phyloP scores from a whole-genome alignment of 2,797 vertebrate species.

The Bradypus variegatus region DNA sequence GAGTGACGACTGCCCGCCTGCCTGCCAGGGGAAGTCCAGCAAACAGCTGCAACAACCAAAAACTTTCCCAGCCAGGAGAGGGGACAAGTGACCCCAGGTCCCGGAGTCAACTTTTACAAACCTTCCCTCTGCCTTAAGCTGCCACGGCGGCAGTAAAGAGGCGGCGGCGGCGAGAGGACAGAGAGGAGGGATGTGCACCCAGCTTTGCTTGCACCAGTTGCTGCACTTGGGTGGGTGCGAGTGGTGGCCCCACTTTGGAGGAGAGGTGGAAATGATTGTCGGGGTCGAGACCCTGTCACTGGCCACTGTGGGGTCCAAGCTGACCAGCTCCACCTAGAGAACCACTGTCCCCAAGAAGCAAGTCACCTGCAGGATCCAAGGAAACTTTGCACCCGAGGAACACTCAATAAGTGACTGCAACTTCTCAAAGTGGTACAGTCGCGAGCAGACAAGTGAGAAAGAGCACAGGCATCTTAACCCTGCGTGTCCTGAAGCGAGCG shows the following conservation, averaged over 20 bases:
- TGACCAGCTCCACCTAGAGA: constrained; percentile 33
- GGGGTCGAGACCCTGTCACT: constrained; percentile 29
- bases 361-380: constrained; percentile 22
- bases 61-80: constrained; percentile 51
- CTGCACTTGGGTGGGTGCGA: constrained; percentile 37
- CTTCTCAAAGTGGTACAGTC: constrained; percentile 51
- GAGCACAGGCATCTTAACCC: constrained; percentile 42
- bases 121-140: constrained; percentile 15
- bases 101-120: constrained; percentile 58
- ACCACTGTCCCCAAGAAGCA: constrained; percentile 28
- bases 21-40: neutral
- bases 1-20: neutral
- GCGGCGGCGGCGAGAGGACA: neutral
- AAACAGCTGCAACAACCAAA: constrained; percentile 18
- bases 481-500: constrained; percentile 18
- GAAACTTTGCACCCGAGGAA: neutral
- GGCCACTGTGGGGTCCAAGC: constrained; percentile 22
- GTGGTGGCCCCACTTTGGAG: constrained; percentile 32
- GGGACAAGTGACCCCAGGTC: constrained; percentile 42
- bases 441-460: neutral
- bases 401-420: constrained; percentile 54
- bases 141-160: neutral
- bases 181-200: neutral
- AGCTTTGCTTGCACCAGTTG: constrained; percentile 14
- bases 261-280: constrained; percentile 56